Evolutionary conservation across 2,888 invertebrate genomes (phyloP).

Genomic region (Monoplex corrugatus): DNA sequence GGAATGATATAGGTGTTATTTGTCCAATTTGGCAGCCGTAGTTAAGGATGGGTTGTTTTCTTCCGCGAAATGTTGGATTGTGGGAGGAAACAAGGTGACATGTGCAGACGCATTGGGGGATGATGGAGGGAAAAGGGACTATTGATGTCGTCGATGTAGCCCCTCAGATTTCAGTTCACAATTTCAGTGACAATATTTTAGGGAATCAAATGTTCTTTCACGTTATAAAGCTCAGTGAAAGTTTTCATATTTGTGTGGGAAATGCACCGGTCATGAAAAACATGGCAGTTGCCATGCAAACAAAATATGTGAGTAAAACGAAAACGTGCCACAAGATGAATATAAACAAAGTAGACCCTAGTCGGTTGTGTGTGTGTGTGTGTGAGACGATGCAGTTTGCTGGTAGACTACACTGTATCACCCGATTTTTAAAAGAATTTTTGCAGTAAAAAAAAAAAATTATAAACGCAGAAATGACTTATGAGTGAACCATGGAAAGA

Average conservation of each 20-base stretch:
- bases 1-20: slow-evolving; percentile 17
- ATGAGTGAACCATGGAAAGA: too few relatives aligned
- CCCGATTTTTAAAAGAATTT: too few relatives aligned
- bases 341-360: too few relatives aligned
- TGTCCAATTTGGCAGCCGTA: background rate
- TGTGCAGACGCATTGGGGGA: background rate
- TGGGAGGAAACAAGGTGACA: background rate
- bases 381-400: too few relatives aligned
- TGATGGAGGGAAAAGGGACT: slow-evolving; percentile 42
- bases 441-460: too few relatives aligned
- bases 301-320: slow-evolving; percentile 67
- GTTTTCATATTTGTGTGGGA: slow-evolving; percentile 74
- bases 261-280: slow-evolving; percentile 67
- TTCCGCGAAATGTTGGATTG: slow-evolving; percentile 23
- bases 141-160: background rate
- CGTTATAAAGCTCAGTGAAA: slow-evolving; percentile 68
- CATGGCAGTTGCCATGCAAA: slow-evolving; percentile 72
- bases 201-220: slow-evolving; percentile 66
- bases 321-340: too few relatives aligned
- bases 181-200: slow-evolving; percentile 49
- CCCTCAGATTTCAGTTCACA: slow-evolving; percentile 46
- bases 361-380: too few relatives aligned
- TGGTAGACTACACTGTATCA: too few relatives aligned
- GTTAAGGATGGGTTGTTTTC: background rate
- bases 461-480: too few relatives aligned